Base-by-base conservation (phyloP, 2,888 invertebrate species). In the Rhagonycha fulva region DNA sequence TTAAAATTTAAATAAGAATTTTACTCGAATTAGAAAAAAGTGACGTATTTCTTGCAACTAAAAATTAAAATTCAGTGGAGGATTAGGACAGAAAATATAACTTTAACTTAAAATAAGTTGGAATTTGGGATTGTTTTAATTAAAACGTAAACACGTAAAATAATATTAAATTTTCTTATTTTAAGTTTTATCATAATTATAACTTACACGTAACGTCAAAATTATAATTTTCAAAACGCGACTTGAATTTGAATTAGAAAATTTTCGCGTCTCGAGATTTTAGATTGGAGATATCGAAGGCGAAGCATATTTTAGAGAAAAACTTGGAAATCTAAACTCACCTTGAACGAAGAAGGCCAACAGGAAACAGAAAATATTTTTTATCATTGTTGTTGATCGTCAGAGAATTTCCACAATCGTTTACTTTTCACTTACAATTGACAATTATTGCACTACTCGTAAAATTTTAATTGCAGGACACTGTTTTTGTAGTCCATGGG, bases 381-480 rank as follows among this genome's bases (percentile, higher is more conserved):
- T 66, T 26, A 24, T 24, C 63, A 66, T 66, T 26, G 10, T 62
- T 2, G 19, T 66, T 24, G 63, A 66, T 24, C 26, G 19, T 66
- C 24, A 66, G 63, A 26, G 26, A 24, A 70, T 61, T 76, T 67
- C 66, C 73, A 70, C 73, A 76, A 74, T 73, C 47, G 71, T 68
- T 68, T 68, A 32, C 14, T 47, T 28, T 60, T 71, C 76, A 74
- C 76, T 68, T 62, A 70, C 68, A 68, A 73, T 62, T 30, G n/a
- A 30, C 67, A 71, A 68, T 67, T 72, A 68, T 67, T 72, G 75
- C 77, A 77, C 77, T 77, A n/a, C n/a, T 47, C 28, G 63, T 77
- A 30, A 72, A 72, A 67, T 63, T 71, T 74, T 74, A 74, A 76
- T 76, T 76, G 68, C 66, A 60, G 67, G 69, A 71, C 71, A 74